Base-by-base conservation (phyloP, 2,113 vertebrate species). In the Eudyptes chrysolophus region DNA sequence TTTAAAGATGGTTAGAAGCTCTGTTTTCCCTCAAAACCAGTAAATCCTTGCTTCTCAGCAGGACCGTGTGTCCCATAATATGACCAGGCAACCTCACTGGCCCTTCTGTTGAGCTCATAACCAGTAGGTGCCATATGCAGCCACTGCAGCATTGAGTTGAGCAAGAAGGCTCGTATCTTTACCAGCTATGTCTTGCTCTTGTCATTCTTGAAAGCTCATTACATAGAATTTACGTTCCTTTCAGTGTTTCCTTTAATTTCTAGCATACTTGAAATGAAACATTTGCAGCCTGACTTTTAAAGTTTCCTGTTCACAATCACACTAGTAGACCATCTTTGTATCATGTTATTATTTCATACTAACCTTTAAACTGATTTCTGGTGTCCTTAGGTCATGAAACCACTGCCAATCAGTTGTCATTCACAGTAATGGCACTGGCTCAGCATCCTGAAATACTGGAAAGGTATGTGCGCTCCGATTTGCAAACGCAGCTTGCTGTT, bases 341-440 rank as follows among this genome's bases (percentile, higher is more conserved):
- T 55, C 0, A 0, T 72, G 11, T 36, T 60, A 25, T 32, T 91
- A 20, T 80, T 74, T 89, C 42, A 24, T 36, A 38, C 42, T 65
- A 72, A 78, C 16, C 29, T 52, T 85, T 87, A 76, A 91, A 71
- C 30, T 16, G 8, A 3, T 21, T 92, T 57, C 89, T 90, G 29
- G 8, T 85, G 46, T 60, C 34, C 4, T 22, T 70, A 99, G 99
- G 99, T 17, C 99, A 99, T 70, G 99, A 99, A 97, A 99, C 99
- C 9, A 99, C 99, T 51, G 98, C 99, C 51, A 99, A 98, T 97
- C 98, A 99, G 87, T 66, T 99, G 71, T 97, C 98, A 0, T 99
- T 99, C 97, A 98, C 99, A 13, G 96, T 99, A 94, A 98, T 99
- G 99, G 99, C 99, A 89, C 97, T 99, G 42, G 98, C 84, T 14